phyloP scores from a whole-genome alignment of 2,888 invertebrate genomes.

The Cephus sareptanus region DNA sequence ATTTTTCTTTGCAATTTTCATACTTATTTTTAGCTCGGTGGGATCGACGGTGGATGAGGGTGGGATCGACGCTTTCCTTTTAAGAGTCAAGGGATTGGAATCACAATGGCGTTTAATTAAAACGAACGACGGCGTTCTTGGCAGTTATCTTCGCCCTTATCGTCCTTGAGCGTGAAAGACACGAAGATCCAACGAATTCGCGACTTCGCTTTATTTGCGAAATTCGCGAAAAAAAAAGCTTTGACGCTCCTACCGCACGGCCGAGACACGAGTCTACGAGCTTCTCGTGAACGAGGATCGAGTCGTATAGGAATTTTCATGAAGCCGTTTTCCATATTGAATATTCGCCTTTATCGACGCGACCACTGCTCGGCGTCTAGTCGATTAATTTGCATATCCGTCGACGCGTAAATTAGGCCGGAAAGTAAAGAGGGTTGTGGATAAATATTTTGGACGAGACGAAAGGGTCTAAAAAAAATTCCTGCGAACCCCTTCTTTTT shows the following conservation, averaged over 20 bases:
- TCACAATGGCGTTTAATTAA: constrained; percentile 36
- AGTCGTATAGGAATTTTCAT: background rate
- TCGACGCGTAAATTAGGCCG: background rate
- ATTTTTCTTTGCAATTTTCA: too few species aligned
- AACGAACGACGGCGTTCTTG: constrained; percentile 17
- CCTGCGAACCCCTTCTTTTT: too few species aligned
- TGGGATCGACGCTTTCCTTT: background rate
- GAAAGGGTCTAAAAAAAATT: too few species aligned
- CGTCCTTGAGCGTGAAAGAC: background rate
- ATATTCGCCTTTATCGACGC: background rate
- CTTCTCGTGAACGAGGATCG: background rate
- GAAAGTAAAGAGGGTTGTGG: background rate
- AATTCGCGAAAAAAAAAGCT: background rate
- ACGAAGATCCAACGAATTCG: background rate
- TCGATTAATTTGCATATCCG: background rate
- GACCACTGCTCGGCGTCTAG: background rate
- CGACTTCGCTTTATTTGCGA: background rate
- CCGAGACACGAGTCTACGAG: background rate
- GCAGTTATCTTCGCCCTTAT: constrained; percentile 7
- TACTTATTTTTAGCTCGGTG: too few species aligned
- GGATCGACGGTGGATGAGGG: too few species aligned
- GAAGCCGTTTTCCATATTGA: background rate
- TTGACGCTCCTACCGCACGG: background rate
- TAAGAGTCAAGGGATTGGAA: constrained; percentile 4
- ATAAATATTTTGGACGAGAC: too few species aligned